Evolutionary conservation across 2,113 vertebrate genomes (phyloP).

Genomic region (Vombatus ursinus): DNA sequence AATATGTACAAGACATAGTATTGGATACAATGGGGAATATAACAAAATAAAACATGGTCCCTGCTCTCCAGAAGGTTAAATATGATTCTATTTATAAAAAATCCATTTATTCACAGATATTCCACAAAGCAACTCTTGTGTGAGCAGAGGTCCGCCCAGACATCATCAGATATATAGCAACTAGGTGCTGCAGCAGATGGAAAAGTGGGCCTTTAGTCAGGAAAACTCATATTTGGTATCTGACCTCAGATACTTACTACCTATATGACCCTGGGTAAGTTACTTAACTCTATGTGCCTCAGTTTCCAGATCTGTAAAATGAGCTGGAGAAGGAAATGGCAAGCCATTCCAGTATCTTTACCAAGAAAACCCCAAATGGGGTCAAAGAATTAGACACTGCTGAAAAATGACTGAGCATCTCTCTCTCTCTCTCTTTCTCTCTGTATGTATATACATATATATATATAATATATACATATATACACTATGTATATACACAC

Average conservation of each 20-base stretch:
- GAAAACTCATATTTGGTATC: background rate
- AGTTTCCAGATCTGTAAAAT: background rate
- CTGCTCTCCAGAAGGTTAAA: background rate
- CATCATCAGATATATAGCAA: background rate
- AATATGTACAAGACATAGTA: background rate
- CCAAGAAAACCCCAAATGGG: background rate
- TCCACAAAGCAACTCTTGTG: background rate
- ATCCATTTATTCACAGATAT: background rate
- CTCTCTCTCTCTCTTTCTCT: too few species aligned
- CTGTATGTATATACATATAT: too few species aligned
- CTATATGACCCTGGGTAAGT: background rate
- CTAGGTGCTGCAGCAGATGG: background rate
- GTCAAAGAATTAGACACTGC: background rate
- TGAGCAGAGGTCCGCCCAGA: background rate
- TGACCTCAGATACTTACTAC: background rate
- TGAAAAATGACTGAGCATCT: background rate
- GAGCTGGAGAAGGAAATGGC: background rate
- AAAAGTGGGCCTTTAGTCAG: background rate
- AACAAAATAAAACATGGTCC: background rate
- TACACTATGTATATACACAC: too few species aligned
- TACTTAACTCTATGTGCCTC: background rate
- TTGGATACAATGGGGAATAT: background rate
- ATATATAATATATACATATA: too few species aligned
- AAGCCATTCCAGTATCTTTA: background rate
- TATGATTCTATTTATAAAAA: background rate